Evolutionary conservation across 2,888 invertebrate genomes (phyloP), one percentile per base, ranked within the genome.

Genomic region (Caenorhabditis macrosperma): DNA sequence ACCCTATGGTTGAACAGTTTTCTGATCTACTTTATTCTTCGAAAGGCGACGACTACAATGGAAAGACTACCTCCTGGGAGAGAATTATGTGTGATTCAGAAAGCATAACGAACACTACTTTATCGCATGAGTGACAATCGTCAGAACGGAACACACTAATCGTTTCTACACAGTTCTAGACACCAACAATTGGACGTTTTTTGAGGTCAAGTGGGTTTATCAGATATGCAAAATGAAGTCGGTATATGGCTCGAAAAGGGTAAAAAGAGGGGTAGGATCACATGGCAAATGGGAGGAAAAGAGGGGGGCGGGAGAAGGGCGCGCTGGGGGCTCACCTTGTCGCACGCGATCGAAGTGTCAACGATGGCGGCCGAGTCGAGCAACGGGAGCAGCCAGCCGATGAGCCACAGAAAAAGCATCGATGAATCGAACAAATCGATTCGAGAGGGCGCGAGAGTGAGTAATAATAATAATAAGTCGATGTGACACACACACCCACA

Each of bases 281-380:
- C 46, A 20, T 20, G 46, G 46, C 46, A 7, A 33, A 5, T 33
- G 33, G 33, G 33, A 7, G 33, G 33, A 26, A 28, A 44, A n/a
- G 24, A 20, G 26, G 20, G 50, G 22, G 22, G 50, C 9, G 50
- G 54, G 28, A 28, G 15, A 15, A 6, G 48, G 15, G 7, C n/a
- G n/a, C n/a, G n/a, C 7, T 24, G 26, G 28, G 38, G 7, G 10
- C 66, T 57, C 52, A 82, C 83, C 77, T 85, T 83, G 68, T 85
- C 85, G 72, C 85, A 85, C 10, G 83, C 78, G 24, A 85, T 85
- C 0, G 83, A 82, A 12, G 85, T 85, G 57, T 85, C 79, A 3
- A 83, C 63, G 41, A 85, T 85, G 33, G 82, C 50, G 5, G 52
- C 24, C 0, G 69, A 50, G 15, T 33, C 30, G 17, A 69, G 17